phyloP scores from a whole-genome alignment of 2,113 vertebrate genomes.

The Leptocoma aspasia region DNA sequence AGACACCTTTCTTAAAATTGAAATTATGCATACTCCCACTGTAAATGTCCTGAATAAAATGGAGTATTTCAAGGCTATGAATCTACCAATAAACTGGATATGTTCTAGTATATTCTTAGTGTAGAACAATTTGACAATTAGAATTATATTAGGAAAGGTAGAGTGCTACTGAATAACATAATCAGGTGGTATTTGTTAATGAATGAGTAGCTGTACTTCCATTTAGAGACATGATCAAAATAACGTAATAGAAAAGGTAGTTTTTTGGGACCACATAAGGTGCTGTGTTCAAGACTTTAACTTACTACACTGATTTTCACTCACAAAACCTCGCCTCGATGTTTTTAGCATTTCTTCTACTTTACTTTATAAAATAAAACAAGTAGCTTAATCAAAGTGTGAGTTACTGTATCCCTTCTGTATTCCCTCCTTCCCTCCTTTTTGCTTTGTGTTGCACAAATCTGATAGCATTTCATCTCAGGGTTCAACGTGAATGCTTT shows the following conservation, averaged over 20 bases:
- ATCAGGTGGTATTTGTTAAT: background rate
- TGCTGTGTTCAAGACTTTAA: background rate
- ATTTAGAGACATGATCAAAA: slow-evolving; percentile 17
- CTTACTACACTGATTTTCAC: background rate
- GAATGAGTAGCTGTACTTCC: background rate
- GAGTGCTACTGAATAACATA: background rate
- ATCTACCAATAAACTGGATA: background rate
- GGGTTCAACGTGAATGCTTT: background rate
- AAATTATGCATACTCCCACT: background rate
- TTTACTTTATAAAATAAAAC: background rate
- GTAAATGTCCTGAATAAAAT: background rate
- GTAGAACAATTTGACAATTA: background rate
- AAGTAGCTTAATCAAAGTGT: background rate
- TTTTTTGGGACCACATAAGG: background rate
- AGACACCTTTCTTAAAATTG: background rate
- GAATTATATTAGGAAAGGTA: background rate
- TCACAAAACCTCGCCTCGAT: background rate
- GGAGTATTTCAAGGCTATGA: background rate
- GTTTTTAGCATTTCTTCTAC: background rate
- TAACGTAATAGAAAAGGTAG: background rate
- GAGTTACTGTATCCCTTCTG: background rate
- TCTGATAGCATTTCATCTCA: background rate
- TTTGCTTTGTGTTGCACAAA: background rate
- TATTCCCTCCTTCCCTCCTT: background rate
- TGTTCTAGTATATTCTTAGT: slow-evolving; percentile 1